Evolutionary conservation across 1,140 invertebrate species (phyloP).

Genomic region (Pseudoatta argentina): DNA sequence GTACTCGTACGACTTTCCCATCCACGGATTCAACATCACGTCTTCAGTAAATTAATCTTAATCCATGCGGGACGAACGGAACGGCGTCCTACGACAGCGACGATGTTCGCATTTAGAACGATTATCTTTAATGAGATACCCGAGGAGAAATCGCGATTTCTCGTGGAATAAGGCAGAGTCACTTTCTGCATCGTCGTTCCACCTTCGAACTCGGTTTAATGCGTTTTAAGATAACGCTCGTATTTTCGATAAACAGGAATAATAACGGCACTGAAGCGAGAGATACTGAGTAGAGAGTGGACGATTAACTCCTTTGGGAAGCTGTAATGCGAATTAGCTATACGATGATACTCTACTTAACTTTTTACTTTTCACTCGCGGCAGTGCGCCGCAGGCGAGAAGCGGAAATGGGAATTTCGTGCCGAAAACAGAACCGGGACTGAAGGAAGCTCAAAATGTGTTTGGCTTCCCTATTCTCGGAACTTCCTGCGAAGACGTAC

Average conservation of each 20-base stretch:
- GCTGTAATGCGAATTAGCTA: background rate
- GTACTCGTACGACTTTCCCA: background rate
- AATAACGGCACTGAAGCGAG: conserved; percentile 3
- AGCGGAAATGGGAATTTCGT: conserved; percentile 16
- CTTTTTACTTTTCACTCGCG: conserved; percentile 34
- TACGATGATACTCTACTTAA: conserved; percentile 22
- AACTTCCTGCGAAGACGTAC: conserved; percentile 1
- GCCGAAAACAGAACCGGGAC: background rate
- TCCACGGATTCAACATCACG: background rate
- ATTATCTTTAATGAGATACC: conserved; percentile 24
- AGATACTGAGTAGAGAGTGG: background rate
- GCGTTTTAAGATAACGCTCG: conserved; percentile 20
- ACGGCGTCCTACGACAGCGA: background rate
- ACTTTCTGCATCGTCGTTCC: background rate
- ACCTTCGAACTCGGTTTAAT: conserved; percentile 2
- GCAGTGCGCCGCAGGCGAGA: conserved; percentile 9
- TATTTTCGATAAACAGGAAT: conserved; percentile 29
- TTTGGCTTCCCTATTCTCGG: background rate
- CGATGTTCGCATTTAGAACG: conserved; percentile 14
- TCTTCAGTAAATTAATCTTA: conserved; percentile 30
- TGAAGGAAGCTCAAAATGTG: background rate
- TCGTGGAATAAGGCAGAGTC: background rate
- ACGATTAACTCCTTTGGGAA: conserved; percentile 2
- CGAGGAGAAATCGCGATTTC: conserved; percentile 5
- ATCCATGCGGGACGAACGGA: background rate